Evolutionary conservation across 2,113 vertebrate genomes (phyloP).

Genomic region (Uria aalge): DNA sequence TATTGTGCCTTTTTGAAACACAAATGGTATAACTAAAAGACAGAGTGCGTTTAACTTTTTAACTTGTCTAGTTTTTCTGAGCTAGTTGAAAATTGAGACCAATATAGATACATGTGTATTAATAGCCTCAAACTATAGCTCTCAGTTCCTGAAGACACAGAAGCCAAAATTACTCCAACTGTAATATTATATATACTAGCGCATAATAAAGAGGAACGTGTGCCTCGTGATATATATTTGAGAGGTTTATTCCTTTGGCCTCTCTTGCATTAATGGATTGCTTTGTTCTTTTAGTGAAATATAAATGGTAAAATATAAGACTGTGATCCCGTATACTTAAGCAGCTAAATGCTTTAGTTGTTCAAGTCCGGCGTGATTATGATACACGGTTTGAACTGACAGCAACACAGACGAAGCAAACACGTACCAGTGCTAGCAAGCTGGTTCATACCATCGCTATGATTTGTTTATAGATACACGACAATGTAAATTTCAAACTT

Average conservation of each 20-base stretch:
- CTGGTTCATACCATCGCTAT: background rate
- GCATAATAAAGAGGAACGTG: background rate
- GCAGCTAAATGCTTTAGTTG: background rate
- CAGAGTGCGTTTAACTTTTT: background rate
- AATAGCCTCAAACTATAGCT: background rate
- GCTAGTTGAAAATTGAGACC: background rate
- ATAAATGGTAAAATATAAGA: background rate
- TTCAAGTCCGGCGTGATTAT: accelerated
- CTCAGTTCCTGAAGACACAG: background rate
- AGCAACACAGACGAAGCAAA: background rate
- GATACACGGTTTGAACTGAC: background rate
- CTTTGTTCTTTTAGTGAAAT: background rate
- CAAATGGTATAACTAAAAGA: background rate
- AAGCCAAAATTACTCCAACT: background rate
- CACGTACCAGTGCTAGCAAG: background rate
- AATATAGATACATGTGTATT: background rate
- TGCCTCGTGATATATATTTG: background rate
- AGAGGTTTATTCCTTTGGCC: background rate
- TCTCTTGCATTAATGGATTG: background rate
- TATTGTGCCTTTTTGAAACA: background rate
- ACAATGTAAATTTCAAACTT: background rate
- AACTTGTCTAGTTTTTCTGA: background rate
- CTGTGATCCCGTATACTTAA: background rate
- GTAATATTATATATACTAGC: background rate
- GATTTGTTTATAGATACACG: background rate